A percentile compares a stretch with the other conserved stretches of the same genome.
These are phyloP conservation scores for Lycocerus yunnanus DNA, from an alignment of 2,888 invertebrate genomes.

Conservation along the genomic window DNA sequence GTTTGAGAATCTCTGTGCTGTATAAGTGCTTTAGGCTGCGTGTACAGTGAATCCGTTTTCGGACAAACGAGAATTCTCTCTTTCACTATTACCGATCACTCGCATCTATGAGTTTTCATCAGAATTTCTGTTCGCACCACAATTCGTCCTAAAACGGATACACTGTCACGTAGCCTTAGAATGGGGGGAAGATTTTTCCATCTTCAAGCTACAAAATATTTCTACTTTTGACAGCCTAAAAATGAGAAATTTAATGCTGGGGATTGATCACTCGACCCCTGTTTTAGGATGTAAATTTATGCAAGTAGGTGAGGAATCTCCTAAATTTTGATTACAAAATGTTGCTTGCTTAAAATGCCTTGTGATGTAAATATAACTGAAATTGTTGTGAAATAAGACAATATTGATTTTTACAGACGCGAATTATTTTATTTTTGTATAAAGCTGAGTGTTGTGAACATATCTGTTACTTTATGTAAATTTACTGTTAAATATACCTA, in stretches of 20 bases:
- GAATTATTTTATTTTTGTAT: neutral
- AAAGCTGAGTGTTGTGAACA: neutral
- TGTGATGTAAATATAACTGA: neutral
- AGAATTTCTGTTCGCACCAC: no score
- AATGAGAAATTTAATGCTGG: neutral
- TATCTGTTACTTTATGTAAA: neutral
- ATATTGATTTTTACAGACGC: neutral
- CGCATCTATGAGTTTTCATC: no score
- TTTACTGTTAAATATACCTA: neutral
- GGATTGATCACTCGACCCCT: neutral
- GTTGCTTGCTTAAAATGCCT: neutral
- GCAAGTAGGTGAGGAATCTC: neutral
- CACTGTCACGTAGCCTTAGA: no score
- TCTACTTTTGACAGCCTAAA: neutral
- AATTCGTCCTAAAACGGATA: no score
- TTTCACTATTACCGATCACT: no score
- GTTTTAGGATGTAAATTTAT: neutral
- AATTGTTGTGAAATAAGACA: neutral
- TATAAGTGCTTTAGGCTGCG: neutral
- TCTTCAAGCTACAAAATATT: neutral
- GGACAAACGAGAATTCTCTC: no score
- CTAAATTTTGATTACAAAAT: neutral
- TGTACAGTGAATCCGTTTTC: no score
- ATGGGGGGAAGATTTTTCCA: neutral
- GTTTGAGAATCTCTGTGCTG: neutral